Conservation (phyloP, 1,140 invertebrate species). For the Stenopsyche tienmushanensis region DNA sequence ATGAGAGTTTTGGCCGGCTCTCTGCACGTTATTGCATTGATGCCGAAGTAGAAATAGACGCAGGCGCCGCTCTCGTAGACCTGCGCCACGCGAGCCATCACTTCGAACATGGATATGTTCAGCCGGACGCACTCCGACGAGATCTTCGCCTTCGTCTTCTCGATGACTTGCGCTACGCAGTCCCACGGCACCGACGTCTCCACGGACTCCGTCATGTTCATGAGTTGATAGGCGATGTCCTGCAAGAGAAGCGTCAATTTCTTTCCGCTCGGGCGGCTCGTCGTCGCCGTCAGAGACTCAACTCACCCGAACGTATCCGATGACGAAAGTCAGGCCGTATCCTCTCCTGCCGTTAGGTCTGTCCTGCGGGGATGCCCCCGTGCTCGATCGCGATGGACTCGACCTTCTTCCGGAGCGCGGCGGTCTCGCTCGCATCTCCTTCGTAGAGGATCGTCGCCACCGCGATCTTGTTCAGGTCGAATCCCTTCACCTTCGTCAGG, state of each 20-base stretch:
- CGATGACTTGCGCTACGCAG: conserved; percentile 74
- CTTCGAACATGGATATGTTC: conserved; percentile 63
- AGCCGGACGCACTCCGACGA: conserved; percentile 68
- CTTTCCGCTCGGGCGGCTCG: no score
- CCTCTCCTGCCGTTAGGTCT: conserved; percentile 91
- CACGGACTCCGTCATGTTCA: conserved; percentile 92
- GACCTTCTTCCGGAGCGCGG: conserved; percentile 75
- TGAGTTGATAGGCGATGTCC: conserved; percentile 89
- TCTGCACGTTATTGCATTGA: conserved; percentile 76
- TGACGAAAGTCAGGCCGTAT: conserved; percentile 96
- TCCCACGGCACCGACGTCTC: conserved; percentile 98
- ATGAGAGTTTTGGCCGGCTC: conserved; percentile 81
- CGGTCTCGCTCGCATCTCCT: conserved; percentile 71
- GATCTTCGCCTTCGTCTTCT: conserved; percentile 84
- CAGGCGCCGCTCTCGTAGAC: conserved; percentile 96
- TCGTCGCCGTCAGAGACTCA: no score
- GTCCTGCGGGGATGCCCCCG: conserved; percentile 83
- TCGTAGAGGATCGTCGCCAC: conserved; percentile 96
- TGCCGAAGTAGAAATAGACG: conserved; percentile 97
- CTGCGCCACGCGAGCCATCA: conserved; percentile 89
- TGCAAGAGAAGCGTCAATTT: no score
- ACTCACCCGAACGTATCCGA: conserved; percentile 90
- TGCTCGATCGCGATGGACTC: conserved; percentile 76
- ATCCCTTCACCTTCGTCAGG: conserved; percentile 87
- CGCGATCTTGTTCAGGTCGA: conserved; percentile 78